Conservation (phyloP, 2,113 vertebrate species). For the Eolophus roseicapilla region DNA sequence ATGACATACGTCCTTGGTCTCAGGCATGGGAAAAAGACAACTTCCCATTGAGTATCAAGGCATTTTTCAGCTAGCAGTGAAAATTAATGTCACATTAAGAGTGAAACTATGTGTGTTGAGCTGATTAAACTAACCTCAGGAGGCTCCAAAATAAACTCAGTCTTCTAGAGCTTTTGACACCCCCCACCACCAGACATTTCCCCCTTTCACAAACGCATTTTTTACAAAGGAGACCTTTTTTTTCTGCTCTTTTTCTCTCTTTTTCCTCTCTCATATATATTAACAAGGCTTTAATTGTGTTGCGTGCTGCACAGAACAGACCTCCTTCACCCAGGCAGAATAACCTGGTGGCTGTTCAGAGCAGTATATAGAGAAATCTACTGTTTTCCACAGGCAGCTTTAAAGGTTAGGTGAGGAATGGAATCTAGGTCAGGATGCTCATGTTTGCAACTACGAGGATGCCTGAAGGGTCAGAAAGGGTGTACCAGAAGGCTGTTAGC, state of each 20-base stretch:
- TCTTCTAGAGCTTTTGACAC: neutral
- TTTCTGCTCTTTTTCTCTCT: neutral
- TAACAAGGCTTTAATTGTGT: neutral
- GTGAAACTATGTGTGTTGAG: neutral
- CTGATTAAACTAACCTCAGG: neutral
- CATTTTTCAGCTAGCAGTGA: neutral
- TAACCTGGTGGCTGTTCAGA: neutral
- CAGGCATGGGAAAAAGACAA: neutral
- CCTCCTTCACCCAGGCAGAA: neutral
- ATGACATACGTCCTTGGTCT: neutral
- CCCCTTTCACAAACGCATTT: neutral
- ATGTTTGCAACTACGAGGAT: neutral
- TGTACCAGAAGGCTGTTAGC: neutral
- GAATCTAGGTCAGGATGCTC: neutral
- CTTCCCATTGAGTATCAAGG: neutral
- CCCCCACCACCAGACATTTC: neutral
- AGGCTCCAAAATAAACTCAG: neutral
- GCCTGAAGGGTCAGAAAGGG: neutral
- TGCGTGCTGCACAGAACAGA: neutral
- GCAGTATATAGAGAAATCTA: neutral
- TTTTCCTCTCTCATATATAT: accelerated
- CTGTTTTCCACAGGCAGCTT: neutral
- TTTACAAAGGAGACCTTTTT: neutral
- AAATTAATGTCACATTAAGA: neutral
- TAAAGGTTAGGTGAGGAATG: neutral